Evolutionary conservation across 2,113 vertebrate species (phyloP).

Genomic region (Craseonycteris thonglongyai): DNA sequence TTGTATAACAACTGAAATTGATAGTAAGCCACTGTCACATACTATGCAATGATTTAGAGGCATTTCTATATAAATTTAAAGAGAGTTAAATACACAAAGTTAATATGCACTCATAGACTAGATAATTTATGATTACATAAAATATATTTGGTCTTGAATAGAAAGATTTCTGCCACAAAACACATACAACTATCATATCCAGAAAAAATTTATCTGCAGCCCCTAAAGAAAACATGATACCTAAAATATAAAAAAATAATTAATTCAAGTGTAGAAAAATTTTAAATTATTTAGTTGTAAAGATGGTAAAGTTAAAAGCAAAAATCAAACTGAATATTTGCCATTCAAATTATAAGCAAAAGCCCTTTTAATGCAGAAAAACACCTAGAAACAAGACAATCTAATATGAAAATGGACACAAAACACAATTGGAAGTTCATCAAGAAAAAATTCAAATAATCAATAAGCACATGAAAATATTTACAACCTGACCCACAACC

Average conservation of each 20-base stretch:
- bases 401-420: not conserved
- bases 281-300: not conserved
- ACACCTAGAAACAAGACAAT: not conserved
- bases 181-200: not conserved
- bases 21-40: not conserved
- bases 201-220: slow-evolving; percentile 9
- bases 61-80: not conserved
- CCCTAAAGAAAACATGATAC: not conserved
- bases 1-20: not conserved
- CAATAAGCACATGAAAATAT: not conserved
- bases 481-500: not conserved
- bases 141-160: not conserved
- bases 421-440: not conserved
- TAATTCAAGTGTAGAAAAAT: not conserved
- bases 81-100: slow-evolving; percentile 4
- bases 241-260: not conserved
- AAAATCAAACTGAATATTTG: not conserved
- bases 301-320: not conserved
- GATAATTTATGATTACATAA: not conserved
- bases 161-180: slow-evolving; percentile 21
- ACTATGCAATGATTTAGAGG: not conserved
- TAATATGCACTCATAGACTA: not conserved
- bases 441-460: not conserved
- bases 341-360: not conserved
- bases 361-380: not conserved